Conservation (phyloP, 2,888 invertebrate species). For the Athrips mouffetella region DNA sequence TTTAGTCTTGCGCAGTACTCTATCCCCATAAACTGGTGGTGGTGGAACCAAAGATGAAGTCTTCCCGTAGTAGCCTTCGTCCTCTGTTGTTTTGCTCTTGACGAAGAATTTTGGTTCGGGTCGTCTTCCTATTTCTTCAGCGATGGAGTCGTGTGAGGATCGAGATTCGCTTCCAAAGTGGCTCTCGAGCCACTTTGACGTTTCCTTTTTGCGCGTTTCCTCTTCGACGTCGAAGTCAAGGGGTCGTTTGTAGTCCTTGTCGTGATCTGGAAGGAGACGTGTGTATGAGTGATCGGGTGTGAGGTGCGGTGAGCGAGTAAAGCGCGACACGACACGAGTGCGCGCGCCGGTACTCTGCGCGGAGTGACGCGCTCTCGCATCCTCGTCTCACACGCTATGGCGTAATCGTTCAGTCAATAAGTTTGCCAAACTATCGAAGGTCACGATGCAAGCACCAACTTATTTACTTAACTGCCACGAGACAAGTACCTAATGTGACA, state of each 20-base stretch:
- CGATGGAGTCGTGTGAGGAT: constrained; percentile 84
- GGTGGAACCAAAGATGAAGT: constrained; percentile 62
- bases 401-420: constrained; percentile 72
- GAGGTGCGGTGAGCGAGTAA: constrained; percentile 23
- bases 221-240: constrained; percentile 92
- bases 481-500: constrained; percentile 40
- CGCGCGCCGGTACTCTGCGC: constrained; percentile 46
- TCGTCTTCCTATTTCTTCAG: constrained; percentile 80
- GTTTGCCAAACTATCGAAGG: constrained; percentile 73
- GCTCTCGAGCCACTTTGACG: constrained; percentile 93
- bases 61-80: constrained; percentile 71
- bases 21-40: constrained; percentile 65
- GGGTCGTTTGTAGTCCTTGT: constrained; percentile 88
- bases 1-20: constrained; percentile 71
- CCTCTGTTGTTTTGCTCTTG: constrained; percentile 79
- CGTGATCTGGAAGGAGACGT: constrained; percentile 79
- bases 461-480: constrained; percentile 56
- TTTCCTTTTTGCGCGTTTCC: constrained; percentile 92
- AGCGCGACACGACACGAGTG: constrained; percentile 49
- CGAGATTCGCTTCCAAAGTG: constrained; percentile 93
- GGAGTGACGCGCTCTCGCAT: constrained; percentile 50
- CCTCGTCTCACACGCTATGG: constrained; percentile 52
- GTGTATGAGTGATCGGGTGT: constrained; percentile 26
- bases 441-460: constrained; percentile 63
- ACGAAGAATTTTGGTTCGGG: constrained; percentile 86